Base-by-base conservation (phyloP, 2,888 invertebrate species). In the Cremastinae sp. region DNA sequence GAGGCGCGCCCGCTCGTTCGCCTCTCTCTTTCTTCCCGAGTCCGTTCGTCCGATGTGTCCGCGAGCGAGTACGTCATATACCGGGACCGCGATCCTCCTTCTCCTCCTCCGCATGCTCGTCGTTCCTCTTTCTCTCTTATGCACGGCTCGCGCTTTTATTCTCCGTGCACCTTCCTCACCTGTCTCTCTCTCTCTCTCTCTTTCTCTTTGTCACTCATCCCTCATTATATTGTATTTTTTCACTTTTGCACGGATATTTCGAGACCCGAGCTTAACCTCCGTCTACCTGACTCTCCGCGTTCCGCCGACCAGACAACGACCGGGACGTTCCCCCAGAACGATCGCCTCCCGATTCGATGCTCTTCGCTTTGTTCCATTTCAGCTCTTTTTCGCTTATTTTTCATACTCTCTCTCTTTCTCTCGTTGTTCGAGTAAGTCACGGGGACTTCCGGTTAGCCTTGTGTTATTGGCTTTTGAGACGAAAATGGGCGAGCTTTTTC, bases 231-330 rank as follows among this genome's bases (percentile, higher is more conserved):
- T 54, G 28, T 51, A 54, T 43, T 53, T 12, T 43, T 43, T 45
- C 22, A 49, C 64, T 53, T 71, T 65, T 65, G 43, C 41, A 54
- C 49, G 22, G 54, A 59, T 58, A 54, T 59, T 47, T 74, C 54
- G 59, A 47, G 47, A 65, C 61, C 53, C 65, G 65, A 34, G 51
- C 59, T 71, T 70, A 49, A 54, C 70, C 75, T 75, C 54, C 68
- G 56, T 70, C 75, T 75, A 65, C 65, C 70, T 71, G 75, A 75
- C 70, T 70, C 70, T 47, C 75, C 53, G 59, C 70, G 28, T 70
- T 69, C 70, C 51, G 65, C 22, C 62, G 16, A 45, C 70, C 38
- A 20, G 64, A 56, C 69, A 54, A 43, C 68, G 56, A 72, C 56
- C 70, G 34, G 43, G 28, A 9, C 43, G 28, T 43, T 56, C 64